Evolutionary conservation across 2,888 invertebrate genomes (phyloP), one percentile per base, ranked within the genome.

Genomic region (Pammene aurita): DNA sequence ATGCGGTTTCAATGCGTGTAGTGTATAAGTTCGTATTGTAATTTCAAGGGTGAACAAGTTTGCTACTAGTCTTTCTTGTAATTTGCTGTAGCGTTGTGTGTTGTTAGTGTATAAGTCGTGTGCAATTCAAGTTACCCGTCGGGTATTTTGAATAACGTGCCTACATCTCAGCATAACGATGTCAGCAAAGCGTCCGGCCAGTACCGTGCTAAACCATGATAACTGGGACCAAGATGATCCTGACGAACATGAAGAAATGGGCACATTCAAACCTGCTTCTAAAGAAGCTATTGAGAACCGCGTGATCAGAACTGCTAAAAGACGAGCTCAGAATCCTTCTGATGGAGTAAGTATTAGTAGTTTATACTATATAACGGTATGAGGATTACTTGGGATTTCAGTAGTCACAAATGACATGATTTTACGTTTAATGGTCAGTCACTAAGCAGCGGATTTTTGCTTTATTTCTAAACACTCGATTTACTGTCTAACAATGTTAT

Each of bases 141-240:
- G 26, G 57, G 64, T 69, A 69, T 64, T 38, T 64, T 54, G 44
- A 46, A 16, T 42, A 42, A 10, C 48, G 50, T 48, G 50, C 46
- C 26, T 16, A 48, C 13, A 35, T 48, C 42, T 26, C 9, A 18
- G 38, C 13, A 10, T 9, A 34, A 63, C 44, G 14, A 96, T 96
- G 96, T 93, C 96, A 76, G 84, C 87, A 62, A 98, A 98, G 90
- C 94, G 98, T 72, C 88, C 92, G 76, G 97, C 97, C 38, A 93
- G 95, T 6, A 93, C 93, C 26, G 96, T 97, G 68, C 86, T 98
- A 73, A 97, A 96, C 86, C 96, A 96, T 78, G 96, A 96, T 11
- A 97, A 97, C 84, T 97, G 97, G 97, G 95, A 97, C 82, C 89
- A 94, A 71, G 97, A 96, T 66, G 96, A 96, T 1, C 95, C 95